Percentiles rank a stretch among this genome's conserved stretches.
Conservation (phyloP, 2,113 vertebrate genomes). For the Plectropomus leopardus region DNA sequence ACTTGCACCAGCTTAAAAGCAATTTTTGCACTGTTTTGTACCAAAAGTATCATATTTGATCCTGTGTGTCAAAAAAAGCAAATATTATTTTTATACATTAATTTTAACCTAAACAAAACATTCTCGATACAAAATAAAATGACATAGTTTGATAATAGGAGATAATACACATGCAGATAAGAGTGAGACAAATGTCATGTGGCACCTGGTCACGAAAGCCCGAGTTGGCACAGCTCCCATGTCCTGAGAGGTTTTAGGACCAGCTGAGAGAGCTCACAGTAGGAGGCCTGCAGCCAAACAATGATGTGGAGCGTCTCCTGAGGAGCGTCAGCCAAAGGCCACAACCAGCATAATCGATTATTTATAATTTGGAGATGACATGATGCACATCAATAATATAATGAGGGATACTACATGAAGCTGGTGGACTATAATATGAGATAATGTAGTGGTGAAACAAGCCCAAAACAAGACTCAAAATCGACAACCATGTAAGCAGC, state of each 20-base stretch:
- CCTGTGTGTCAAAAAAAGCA: not conserved
- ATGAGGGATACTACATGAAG: not conserved
- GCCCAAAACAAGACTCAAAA: not conserved
- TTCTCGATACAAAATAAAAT: not conserved
- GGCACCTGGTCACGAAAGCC: not conserved
- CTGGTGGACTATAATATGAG: not conserved
- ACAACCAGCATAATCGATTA: not conserved
- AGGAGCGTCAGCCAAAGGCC: not conserved
- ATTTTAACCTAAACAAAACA: not conserved
- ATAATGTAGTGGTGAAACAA: not conserved
- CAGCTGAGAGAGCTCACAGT: not conserved
- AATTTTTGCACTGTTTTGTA: not conserved
- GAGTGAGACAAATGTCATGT: not conserved
- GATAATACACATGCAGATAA: no score
- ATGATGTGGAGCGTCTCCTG: not conserved
- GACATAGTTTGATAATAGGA: no score
- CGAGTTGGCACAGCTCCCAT: not conserved
- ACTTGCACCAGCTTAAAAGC: not conserved
- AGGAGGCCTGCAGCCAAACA: not conserved
- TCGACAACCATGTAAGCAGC: not conserved
- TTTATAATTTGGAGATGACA: not conserved
- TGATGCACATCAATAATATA: not conserved
- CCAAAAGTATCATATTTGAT: not conserved
- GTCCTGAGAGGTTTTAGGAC: constrained; percentile 30
- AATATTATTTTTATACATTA: no score